Percentiles rank a stretch among this genome's conserved stretches.
Conservation (phyloP, 2,888 invertebrate species). For the Drosophila parthenogenetica region DNA sequence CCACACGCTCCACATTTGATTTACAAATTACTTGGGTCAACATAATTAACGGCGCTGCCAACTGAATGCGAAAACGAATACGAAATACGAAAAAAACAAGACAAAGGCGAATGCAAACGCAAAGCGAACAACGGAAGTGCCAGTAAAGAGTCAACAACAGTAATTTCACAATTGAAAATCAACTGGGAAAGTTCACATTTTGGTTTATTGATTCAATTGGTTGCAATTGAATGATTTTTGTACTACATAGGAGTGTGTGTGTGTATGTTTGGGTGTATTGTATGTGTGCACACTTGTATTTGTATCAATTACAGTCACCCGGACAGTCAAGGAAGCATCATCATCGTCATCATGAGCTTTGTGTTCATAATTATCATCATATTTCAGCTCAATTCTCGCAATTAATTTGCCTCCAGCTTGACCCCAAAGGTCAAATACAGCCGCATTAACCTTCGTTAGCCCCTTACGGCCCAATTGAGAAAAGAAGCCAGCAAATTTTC, state of each 20-base stretch:
- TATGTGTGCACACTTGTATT: background rate
- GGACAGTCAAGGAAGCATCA: constrained; percentile 9
- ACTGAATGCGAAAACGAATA: constrained; percentile 35
- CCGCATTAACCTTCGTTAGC: constrained; percentile 84
- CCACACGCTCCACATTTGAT: constrained; percentile 57
- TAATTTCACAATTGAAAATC: constrained; percentile 54
- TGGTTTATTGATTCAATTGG: constrained; percentile 75
- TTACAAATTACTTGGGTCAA: constrained; percentile 71
- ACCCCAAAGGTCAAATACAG: constrained; percentile 81
- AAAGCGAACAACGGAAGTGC: constrained; percentile 57
- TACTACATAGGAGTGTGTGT: background rate
- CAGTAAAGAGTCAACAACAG: constrained; percentile 15
- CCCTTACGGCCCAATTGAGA: constrained; percentile 68
- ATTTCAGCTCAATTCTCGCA: constrained; percentile 64
- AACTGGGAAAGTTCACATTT: constrained; percentile 51
- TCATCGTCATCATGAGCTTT: constrained; percentile 14
- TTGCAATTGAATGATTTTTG: constrained; percentile 58
- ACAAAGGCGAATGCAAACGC: too few species aligned
- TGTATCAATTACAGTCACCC: constrained; percentile 62
- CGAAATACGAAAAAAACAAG: background rate
- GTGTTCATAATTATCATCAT: constrained; percentile 9
- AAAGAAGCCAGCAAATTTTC: constrained; percentile 34
- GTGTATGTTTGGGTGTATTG: background rate
- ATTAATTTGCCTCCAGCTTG: constrained; percentile 79
- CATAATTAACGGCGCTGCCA: constrained; percentile 69